Base-by-base conservation (phyloP, 1,140 invertebrate species). In the Oreohelix idahoensis region DNA sequence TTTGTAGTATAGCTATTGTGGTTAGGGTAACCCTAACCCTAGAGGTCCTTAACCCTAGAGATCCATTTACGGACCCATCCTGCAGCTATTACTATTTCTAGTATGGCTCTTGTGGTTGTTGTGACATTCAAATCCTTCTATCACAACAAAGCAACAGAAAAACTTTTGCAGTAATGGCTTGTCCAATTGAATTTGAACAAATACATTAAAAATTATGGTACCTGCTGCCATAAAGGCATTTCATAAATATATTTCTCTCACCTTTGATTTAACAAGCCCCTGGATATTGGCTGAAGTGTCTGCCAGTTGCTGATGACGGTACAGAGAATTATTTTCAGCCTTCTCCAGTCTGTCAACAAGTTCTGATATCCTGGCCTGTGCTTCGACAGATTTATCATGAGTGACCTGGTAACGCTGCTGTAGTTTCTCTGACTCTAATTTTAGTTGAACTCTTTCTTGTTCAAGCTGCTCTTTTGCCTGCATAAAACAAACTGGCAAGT, bases 381-480 rank as follows among this genome's bases (percentile, higher is more conserved):
- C 70, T 78, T 90, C 89, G n/a, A 88, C 73, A 13, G 82, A 83
- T 36, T 88, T 88, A 45, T 90, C 89, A 51, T 89, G 88, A 1
- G 86, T 85, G 20, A 82, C 76, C 45, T 88, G 84, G 29, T 87
- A 88, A 26, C 85, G 85, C 74, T 89, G 85, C 63, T 86, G 85
- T 1, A 86, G 63, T 70, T 86, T 87, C 29, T 91, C 88, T 26
- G 89, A 53, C 70, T 91, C 89, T 80, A 86, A 69, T 36, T 87
- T 86, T 39, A 91, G 81, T 15, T 85, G 83, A 1, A 71, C 49
- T 36, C 84, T 83, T 49, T 91, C 90, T 42, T 87, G 84, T 42
- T 91, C 89, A 63, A 88, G 29, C 17, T 88, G 83, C 29, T 89
- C 88, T 71, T 88, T 88, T 2, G 87, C 79, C 90, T 91, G 73